Conservation (phyloP, 2,888 invertebrate species). For the Caenorhabditis zanzibari region DNA sequence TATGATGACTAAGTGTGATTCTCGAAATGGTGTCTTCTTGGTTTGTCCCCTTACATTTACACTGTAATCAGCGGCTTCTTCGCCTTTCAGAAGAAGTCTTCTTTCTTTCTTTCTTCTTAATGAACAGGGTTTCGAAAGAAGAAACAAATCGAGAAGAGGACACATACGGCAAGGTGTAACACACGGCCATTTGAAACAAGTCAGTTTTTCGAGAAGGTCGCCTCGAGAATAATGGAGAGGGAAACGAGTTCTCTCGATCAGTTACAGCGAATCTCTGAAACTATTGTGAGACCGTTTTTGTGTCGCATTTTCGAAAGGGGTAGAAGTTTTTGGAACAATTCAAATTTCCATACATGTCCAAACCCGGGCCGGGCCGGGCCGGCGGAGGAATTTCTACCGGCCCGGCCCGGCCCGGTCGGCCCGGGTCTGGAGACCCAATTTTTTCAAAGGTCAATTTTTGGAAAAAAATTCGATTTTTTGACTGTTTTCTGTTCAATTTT, state of each 20-base stretch:
- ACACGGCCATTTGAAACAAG: conserved; percentile 36
- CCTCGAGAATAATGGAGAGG: conserved; percentile 41
- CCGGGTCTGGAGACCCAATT: no score
- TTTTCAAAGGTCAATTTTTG: no score
- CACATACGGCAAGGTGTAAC: conserved; percentile 18
- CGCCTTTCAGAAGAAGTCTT: conserved; percentile 4
- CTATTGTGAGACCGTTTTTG: conserved; percentile 29
- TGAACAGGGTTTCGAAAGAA: conserved; percentile 22
- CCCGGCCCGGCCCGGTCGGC: no score
- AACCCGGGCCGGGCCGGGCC: no score
- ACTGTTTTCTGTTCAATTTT: no score
- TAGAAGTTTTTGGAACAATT: neutral
- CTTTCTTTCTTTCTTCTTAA: neutral
- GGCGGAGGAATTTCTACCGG: no score
- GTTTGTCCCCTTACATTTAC: neutral
- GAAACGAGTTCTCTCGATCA: conserved; percentile 27
- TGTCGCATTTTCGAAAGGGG: neutral
- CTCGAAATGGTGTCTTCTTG: conserved; percentile 26
- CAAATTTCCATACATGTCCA: no score
- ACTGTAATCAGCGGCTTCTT: conserved; percentile 24
- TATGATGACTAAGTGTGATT: conserved; percentile 40
- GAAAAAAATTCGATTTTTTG: no score
- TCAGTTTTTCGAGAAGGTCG: conserved; percentile 50
- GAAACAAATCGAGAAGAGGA: conserved; percentile 8
- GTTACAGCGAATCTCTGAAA: conserved; percentile 39